Percentiles rank a stretch among this genome's conserved stretches.
Conservation (phyloP, 2,797 vertebrate genomes). For the Chaetodon trifasciatus region DNA sequence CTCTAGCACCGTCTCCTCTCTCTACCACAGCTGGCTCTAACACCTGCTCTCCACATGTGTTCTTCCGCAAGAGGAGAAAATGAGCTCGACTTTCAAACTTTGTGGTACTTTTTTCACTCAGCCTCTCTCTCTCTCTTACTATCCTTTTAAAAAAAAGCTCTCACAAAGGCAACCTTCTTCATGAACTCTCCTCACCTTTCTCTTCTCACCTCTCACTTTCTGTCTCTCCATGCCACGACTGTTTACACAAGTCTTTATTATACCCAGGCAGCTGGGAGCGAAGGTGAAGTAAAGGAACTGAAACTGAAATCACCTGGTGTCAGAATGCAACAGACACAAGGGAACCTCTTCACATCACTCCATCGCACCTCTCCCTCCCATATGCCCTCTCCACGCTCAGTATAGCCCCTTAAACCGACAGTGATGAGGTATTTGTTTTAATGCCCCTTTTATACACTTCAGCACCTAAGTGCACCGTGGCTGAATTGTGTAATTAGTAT, state of each 20-base stretch:
- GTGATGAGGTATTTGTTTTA: slow-evolving; percentile 52
- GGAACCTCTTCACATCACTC: slow-evolving; percentile 52
- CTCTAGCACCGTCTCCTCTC: slow-evolving; percentile 9
- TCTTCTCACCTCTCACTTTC: slow-evolving; percentile 49
- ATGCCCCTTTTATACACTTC: slow-evolving; percentile 61
- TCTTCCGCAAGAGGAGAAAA: slow-evolving; percentile 68
- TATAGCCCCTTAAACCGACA: slow-evolving; percentile 42
- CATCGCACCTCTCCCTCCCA: slow-evolving; percentile 35
- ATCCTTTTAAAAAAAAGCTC: neutral
- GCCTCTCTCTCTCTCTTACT: slow-evolving; percentile 2
- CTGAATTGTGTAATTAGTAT: slow-evolving; percentile 66
- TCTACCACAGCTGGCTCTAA: slow-evolving; percentile 73
- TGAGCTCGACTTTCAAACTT: slow-evolving; percentile 77
- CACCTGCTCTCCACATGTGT: slow-evolving; percentile 88
- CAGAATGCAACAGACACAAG: slow-evolving; percentile 48
- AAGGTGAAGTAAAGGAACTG: slow-evolving; percentile 54
- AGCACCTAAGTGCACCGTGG: slow-evolving; percentile 41
- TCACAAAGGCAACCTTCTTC: slow-evolving; percentile 59
- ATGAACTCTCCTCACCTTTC: slow-evolving; percentile 52
- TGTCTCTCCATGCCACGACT: slow-evolving; percentile 42
- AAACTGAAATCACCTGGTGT: slow-evolving; percentile 70
- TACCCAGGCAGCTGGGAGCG: slow-evolving; percentile 37
- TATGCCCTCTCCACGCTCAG: slow-evolving; percentile 45
- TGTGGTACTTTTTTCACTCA: slow-evolving; percentile 47
- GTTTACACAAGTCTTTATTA: slow-evolving; percentile 68